These are phyloP conservation scores for Muntiacus muntjak DNA, from an alignment of 2,113 vertebrate genomes.

Conservation along the genomic window DNA sequence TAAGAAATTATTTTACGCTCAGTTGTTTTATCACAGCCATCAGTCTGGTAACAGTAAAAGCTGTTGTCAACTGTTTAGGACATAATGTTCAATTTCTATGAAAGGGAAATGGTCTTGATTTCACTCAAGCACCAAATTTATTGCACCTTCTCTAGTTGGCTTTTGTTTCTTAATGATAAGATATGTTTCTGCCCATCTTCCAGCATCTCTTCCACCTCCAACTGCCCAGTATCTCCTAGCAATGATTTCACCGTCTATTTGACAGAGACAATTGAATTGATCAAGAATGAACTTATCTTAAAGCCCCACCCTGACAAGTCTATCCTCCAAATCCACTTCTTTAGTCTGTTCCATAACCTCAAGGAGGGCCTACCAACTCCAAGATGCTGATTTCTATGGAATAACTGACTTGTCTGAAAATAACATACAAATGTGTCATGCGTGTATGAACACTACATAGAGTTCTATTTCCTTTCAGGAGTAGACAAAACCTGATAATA, in stretches of 20 bases:
- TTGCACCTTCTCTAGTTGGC: not conserved
- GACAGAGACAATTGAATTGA: not conserved
- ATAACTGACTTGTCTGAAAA: not conserved
- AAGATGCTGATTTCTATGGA: not conserved
- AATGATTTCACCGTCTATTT: not conserved
- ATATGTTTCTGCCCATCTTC: not conserved
- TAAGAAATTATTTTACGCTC: conserved; percentile 58
- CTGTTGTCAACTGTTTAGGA: not conserved
- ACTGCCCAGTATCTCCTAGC: not conserved
- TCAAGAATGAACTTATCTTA: not conserved
- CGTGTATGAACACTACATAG: not conserved
- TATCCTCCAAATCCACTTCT: not conserved
- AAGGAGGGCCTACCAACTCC: not conserved
- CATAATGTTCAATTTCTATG: not conserved
- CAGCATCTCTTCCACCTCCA: not conserved
- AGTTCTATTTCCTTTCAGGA: not conserved
- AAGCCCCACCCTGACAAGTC: not conserved
- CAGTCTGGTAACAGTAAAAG: not conserved
- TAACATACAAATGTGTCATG: not conserved
- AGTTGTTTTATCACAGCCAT: conserved; percentile 31
- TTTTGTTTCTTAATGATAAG: not conserved
- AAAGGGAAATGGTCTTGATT: not conserved
- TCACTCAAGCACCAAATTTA: not conserved
- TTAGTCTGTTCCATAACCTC: not conserved
- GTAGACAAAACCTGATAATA: not conserved